phyloP scores from a whole-genome alignment of 2,113 vertebrate genomes.

The Mesoclemmys tuberculata region DNA sequence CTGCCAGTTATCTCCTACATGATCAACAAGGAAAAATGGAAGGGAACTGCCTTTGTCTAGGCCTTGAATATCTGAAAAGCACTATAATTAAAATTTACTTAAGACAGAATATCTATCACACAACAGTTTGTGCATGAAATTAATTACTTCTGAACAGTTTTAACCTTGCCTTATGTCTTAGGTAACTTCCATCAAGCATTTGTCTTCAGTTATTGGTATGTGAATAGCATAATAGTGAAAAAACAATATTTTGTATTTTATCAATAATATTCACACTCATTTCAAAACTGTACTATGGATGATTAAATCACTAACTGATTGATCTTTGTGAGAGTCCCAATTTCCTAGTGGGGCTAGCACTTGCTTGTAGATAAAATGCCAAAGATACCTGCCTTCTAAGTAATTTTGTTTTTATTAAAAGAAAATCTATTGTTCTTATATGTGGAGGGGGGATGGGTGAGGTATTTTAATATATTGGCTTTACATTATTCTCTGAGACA shows the following conservation, averaged over 20 bases:
- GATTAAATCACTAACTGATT: not conserved
- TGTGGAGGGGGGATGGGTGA: not conserved
- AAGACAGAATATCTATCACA: not conserved
- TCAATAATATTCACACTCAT: not conserved
- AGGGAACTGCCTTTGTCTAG: not conserved
- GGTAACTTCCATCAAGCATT: not conserved
- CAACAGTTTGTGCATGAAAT: not conserved
- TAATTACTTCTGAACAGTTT: not conserved
- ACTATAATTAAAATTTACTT: constrained; percentile 10
- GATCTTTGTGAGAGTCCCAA: not conserved
- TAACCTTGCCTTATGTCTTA: not conserved
- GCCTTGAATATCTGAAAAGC: not conserved
- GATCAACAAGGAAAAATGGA: constrained; percentile 4
- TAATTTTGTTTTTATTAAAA: not conserved
- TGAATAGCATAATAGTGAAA: not conserved
- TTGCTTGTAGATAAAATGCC: not conserved
- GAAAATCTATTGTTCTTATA: not conserved
- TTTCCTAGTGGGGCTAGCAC: not conserved
- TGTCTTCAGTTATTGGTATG: not conserved
- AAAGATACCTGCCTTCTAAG: not conserved
- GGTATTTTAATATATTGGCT: not conserved
- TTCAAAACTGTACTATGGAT: not conserved
- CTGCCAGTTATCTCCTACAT: not conserved
- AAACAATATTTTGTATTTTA: not conserved
- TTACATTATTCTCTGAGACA: not conserved